Base-by-base conservation (phyloP, 2,113 vertebrate species). In the Planiliza haematocheilus region DNA sequence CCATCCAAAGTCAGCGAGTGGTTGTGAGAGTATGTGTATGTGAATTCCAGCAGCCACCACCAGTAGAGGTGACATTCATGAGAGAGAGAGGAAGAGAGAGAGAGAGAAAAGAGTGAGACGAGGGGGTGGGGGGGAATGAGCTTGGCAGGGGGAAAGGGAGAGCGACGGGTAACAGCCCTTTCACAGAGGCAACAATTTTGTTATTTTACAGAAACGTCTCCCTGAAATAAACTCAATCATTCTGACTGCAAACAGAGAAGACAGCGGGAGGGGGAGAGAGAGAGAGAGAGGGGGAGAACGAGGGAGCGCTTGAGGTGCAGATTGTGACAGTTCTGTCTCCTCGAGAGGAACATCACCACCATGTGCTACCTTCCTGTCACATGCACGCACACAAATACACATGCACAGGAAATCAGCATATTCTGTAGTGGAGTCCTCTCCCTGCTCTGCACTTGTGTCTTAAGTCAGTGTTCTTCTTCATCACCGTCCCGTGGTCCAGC, bases 51-150 rank as follows among this genome's bases (percentile, higher is more conserved):
- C 89, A 90, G 91, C 91, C 88, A 90, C 91, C 93, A 91, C 91
- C 92, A 91, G 90, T 91, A 94, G 92, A 93, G 93, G 93, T 94
- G 93, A 94, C 93, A 94, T 94, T 94, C 93, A 93, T 93, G 87
- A 91, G 86, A 52, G 77, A 73, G 70, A 70, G 81, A 65, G 82
- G 58, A 73, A 56, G 67, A 46, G 62, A 55, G 73, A 55, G 74
- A 46, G 62, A 45, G 48, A 12, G 18, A 21, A 55, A 43, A 56
- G 37, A 34, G 52, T 41, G 37, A 0, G 55, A 52, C 11, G 48
- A 70, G 49, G 64, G 21, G 67, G 75, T 75, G 72, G 65, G 75
- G 34, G 81, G 48, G 83, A 87, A 85, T 66, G 74, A 88, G 82
- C 61, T 74, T 75, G 70, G 68, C 50, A 74, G 49, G 69, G 66